phyloP scores from a whole-genome alignment of 2,888 invertebrate species.

The Boloria euphrosyne region DNA sequence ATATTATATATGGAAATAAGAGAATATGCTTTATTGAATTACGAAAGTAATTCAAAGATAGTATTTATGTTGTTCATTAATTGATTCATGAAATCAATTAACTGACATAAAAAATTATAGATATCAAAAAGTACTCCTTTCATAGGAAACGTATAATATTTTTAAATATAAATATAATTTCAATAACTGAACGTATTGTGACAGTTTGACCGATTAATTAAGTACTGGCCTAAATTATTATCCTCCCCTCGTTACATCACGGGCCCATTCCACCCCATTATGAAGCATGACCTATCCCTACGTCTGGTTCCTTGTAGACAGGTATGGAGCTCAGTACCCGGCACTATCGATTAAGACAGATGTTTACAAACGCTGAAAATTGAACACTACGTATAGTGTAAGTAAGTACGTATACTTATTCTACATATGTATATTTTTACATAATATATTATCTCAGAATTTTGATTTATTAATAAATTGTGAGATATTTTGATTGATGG shows the following conservation, averaged over 20 bases:
- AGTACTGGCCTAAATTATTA: conserved; percentile 18
- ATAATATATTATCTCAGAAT: too few species aligned
- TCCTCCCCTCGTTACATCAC: conserved; percentile 26
- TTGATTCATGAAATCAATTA: too few species aligned
- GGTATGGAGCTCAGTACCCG: conserved; percentile 40
- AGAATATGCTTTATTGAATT: too few species aligned
- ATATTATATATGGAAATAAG: too few species aligned
- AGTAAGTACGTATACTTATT: background rate
- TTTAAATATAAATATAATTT: background rate
- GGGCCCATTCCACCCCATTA: conserved; percentile 45
- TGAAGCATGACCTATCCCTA: conserved; percentile 63
- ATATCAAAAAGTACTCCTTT: too few species aligned
- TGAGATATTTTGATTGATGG: too few species aligned
- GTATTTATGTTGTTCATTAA: too few species aligned
- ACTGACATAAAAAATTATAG: too few species aligned
- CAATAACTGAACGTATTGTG: background rate
- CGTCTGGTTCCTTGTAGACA: conserved; percentile 52
- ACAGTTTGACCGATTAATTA: conserved; percentile 1
- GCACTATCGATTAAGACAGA: conserved; percentile 36
- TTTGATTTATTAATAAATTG: too few species aligned
- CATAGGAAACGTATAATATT: too few species aligned
- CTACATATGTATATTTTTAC: background rate
- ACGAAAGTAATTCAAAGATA: too few species aligned
- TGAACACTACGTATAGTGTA: too few species aligned
- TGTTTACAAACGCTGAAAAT: conserved; percentile 27